Conservation (phyloP, 2,113 vertebrate genomes). For the Corynorhinus townsendii region DNA sequence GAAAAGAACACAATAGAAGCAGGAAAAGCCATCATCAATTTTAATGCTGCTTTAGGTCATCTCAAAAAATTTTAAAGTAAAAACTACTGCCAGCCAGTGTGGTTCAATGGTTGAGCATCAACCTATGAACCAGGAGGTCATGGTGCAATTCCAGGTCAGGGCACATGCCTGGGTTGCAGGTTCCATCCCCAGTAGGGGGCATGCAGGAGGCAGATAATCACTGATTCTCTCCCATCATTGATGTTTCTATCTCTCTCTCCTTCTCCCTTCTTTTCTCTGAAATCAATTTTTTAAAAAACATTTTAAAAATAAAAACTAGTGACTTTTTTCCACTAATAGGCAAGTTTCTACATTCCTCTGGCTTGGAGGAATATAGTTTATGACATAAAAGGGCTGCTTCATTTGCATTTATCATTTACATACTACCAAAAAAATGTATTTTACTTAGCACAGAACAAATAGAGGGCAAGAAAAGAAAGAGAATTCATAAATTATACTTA, state of each 20-base stretch:
- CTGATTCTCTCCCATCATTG: too few relatives aligned
- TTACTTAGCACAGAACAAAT: not conserved
- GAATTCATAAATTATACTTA: not conserved
- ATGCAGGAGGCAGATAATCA: too few relatives aligned
- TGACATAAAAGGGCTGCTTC: not conserved
- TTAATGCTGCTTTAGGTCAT: not conserved
- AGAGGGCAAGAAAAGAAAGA: not conserved
- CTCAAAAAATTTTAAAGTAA: conserved; percentile 26
- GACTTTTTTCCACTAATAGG: not conserved
- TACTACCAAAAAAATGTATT: conserved; percentile 4
- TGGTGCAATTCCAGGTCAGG: too few relatives aligned
- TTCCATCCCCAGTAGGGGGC: too few relatives aligned
- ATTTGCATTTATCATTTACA: not conserved
- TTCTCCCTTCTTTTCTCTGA: too few relatives aligned
- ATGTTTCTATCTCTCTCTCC: too few relatives aligned
- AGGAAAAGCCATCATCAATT: not conserved
- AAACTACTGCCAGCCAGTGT: not conserved
- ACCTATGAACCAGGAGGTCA: too few relatives aligned
- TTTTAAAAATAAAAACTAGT: not conserved
- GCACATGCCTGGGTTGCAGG: too few relatives aligned
- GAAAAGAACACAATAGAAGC: not conserved
- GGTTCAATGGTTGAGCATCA: too few relatives aligned
- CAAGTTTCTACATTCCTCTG: not conserved
- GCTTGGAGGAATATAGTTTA: not conserved
- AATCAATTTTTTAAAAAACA: conserved; percentile 21